Conservation (phyloP, 2,797 vertebrate genomes). For the Hypotaenidia philippensis region DNA sequence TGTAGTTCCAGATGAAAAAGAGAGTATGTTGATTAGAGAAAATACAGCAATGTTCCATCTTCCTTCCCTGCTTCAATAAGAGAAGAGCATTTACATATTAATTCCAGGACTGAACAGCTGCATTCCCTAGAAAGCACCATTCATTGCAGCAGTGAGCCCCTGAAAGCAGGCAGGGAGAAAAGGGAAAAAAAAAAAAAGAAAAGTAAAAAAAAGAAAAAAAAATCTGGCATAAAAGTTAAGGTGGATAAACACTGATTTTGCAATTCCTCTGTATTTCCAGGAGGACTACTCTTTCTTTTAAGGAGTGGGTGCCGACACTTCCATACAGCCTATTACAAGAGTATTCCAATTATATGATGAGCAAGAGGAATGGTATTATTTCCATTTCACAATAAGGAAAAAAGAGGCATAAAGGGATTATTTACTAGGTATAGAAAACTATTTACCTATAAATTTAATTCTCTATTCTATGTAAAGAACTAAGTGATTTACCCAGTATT, state of each 20-base stretch:
- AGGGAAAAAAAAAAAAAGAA: neutral
- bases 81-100: slow-evolving; percentile 68
- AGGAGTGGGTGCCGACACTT: neutral
- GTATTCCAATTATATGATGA: neutral
- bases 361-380: neutral
- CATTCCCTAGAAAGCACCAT: slow-evolving; percentile 59
- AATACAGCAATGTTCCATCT: slow-evolving; percentile 63
- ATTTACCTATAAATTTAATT: neutral
- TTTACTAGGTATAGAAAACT: neutral
- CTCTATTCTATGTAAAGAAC: neutral
- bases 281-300: neutral
- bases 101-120: slow-evolving; percentile 64
- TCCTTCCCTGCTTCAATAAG: slow-evolving; percentile 33
- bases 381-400: neutral
- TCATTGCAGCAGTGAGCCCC: slow-evolving; percentile 15
- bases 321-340: neutral
- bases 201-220: neutral
- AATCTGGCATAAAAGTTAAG: neutral
- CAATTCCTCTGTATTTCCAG: neutral
- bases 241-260: neutral
- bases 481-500: neutral
- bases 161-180: neutral
- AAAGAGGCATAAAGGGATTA: neutral
- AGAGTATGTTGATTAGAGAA: slow-evolving; percentile 58
- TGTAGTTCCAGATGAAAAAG: slow-evolving; percentile 62